phyloP scores from a whole-genome alignment of 2,113 vertebrate genomes.

The Pteronura brasiliensis region DNA sequence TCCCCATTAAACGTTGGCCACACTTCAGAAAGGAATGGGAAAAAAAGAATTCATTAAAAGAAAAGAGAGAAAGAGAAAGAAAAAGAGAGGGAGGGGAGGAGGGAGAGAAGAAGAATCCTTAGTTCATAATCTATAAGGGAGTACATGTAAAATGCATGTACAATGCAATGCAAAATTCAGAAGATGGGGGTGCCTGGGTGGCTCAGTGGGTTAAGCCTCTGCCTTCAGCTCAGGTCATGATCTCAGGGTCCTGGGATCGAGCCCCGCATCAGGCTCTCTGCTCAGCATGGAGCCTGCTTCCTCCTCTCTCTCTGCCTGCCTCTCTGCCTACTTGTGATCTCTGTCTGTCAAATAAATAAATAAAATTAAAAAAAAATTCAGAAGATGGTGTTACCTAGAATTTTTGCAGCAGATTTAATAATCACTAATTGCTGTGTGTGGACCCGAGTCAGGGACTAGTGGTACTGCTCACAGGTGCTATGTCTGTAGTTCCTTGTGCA shows the following conservation, averaged over 20 bases:
- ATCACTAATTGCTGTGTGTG: neutral
- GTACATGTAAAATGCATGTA: neutral
- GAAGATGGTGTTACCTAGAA: neutral
- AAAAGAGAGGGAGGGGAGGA: neutral
- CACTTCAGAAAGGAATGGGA: neutral
- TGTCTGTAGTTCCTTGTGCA: neutral
- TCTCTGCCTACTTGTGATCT: no score
- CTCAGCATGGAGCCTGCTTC: no score
- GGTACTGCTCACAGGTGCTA: neutral
- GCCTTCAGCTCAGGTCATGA: no score
- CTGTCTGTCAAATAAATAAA: no score
- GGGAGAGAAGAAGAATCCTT: neutral
- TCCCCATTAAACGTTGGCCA: neutral
- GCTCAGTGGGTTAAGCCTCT: no score
- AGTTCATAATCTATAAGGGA: neutral
- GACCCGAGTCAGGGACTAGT: neutral
- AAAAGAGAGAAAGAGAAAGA: neutral
- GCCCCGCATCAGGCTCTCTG: no score
- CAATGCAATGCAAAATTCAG: neutral
- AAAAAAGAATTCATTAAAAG: neutral
- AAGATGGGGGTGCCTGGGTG: no score
- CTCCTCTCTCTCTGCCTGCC: no score
- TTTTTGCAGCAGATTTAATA: neutral
- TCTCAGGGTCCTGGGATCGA: no score
- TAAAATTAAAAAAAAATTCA: no score